Evolutionary conservation across 2,797 vertebrate genomes (phyloP).

Genomic region (Karalla daura): DNA sequence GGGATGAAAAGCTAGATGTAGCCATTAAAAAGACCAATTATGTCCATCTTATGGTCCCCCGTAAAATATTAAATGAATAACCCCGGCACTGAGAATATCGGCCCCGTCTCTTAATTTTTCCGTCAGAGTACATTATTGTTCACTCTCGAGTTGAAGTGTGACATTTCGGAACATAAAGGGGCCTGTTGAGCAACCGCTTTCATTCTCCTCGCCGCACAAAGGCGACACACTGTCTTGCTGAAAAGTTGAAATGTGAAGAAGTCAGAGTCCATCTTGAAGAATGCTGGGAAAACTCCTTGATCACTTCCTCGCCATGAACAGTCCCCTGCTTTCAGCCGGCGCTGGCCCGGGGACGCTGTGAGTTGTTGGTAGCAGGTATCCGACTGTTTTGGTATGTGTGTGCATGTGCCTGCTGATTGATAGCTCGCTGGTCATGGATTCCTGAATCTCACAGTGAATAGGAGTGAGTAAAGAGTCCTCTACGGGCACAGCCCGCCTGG

Average conservation of each 20-base stretch:
- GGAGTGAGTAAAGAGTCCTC: slow-evolving; percentile 36
- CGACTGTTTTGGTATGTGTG: slow-evolving; percentile 28
- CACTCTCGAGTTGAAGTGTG: slow-evolving; percentile 48
- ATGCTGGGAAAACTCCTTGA: slow-evolving; percentile 74
- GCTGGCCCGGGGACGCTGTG: slow-evolving; percentile 43
- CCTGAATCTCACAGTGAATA: slow-evolving; percentile 47
- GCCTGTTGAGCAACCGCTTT: slow-evolving; percentile 59
- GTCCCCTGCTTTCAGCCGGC: slow-evolving; percentile 58
- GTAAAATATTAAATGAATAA: slow-evolving; percentile 9
- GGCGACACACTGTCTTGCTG: slow-evolving; percentile 70
- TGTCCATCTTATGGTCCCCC: background rate
- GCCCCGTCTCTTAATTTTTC: slow-evolving; percentile 9
- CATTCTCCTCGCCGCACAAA: slow-evolving; percentile 61
- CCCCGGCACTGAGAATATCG: slow-evolving; percentile 15
- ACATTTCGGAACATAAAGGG: slow-evolving; percentile 74
- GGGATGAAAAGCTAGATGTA: slow-evolving; percentile 16
- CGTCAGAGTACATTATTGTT: slow-evolving; percentile 52
- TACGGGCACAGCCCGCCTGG: slow-evolving; percentile 37
- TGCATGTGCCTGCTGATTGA: slow-evolving; percentile 53
- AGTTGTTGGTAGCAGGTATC: slow-evolving; percentile 51
- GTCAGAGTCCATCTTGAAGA: slow-evolving; percentile 80
- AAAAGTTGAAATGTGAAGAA: slow-evolving; percentile 80
- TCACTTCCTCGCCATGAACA: slow-evolving; percentile 66
- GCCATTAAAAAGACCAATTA: slow-evolving; percentile 5
- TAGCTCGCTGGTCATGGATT: slow-evolving; percentile 61